Evolutionary conservation across 2,113 vertebrate species (phyloP).

Genomic region (Calidris pygmaea): DNA sequence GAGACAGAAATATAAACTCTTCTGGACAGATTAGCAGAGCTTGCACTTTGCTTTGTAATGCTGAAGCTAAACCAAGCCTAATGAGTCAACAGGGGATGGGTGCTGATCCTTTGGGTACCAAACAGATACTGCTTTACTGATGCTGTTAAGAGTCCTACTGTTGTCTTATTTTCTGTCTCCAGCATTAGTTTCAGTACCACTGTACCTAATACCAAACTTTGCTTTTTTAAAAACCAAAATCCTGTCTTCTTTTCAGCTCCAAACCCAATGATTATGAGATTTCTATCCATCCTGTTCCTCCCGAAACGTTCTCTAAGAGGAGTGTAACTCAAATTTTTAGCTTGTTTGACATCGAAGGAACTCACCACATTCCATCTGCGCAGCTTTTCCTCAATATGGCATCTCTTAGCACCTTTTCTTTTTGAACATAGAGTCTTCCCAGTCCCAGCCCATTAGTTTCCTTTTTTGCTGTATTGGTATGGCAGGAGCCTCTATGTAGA

Average conservation of each 20-base stretch:
- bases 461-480: constrained; percentile 2
- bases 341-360: background rate
- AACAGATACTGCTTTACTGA: background rate
- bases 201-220: background rate
- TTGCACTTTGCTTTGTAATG: background rate
- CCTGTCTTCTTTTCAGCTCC: background rate
- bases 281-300: background rate
- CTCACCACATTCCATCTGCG: background rate
- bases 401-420: constrained; percentile 29
- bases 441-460: background rate
- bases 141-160: background rate
- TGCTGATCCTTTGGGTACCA: background rate
- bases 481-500: background rate
- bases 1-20: background rate
- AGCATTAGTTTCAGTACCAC: background rate
- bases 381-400: background rate
- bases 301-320: background rate
- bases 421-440: background rate
- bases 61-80: background rate
- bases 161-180: background rate
- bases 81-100: background rate
- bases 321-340: background rate
- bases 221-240: background rate
- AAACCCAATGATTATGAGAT: background rate
- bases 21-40: background rate